Base-by-base conservation (phyloP, 2,113 vertebrate genomes). In the Alethe castanea region DNA sequence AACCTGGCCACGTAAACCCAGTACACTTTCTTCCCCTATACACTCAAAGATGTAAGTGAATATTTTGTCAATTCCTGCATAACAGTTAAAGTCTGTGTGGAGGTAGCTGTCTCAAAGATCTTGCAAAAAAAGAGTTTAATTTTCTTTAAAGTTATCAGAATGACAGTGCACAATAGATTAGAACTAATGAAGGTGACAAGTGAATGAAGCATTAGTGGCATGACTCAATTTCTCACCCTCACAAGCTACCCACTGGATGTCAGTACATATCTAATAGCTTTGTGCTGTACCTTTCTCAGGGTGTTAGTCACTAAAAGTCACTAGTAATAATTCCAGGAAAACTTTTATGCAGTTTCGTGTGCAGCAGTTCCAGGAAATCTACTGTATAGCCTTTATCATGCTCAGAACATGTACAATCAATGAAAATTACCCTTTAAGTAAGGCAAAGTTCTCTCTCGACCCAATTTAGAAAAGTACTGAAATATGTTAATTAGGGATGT, bases 291-390 rank as follows among this genome's bases (percentile, higher is more conserved):
- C 40, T 31, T 64, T 87, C 4, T 12, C 57, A 47, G 61, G 6
- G 35, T 73, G 45, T 50, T 81, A 92, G 74, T 81, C 72, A 71
- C 83, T 72, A 74, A 66, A 95, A 92, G 84, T 53, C 50, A 69
- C 26, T 4, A 8, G 16, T 45, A 92, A 61, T 61, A 69, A 66
- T 93, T 92, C 92, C 36, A 69, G 59, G 88, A 97, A 92, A 69
- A 54, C n/a, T 82, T 94, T 54, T 83, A 80, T 19, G 26, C 26
- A 44, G 29, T 78, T 66, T 25, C n/a, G 42, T 59, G 50, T 92
- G 77, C 65, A 79, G 10, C 22, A 69, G 40, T 95, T 95, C 94
- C 70, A 69, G 73, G 87, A 95, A 96, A 71, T 47, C 19, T 24
- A 26, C 16, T 29, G 9, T 29, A 25, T 61, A 81, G 56, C 25